A percentile compares a stretch with the other conserved stretches of the same genome.
Conservation (phyloP, 2,888 invertebrate genomes). For the Osmoderma eremita region DNA sequence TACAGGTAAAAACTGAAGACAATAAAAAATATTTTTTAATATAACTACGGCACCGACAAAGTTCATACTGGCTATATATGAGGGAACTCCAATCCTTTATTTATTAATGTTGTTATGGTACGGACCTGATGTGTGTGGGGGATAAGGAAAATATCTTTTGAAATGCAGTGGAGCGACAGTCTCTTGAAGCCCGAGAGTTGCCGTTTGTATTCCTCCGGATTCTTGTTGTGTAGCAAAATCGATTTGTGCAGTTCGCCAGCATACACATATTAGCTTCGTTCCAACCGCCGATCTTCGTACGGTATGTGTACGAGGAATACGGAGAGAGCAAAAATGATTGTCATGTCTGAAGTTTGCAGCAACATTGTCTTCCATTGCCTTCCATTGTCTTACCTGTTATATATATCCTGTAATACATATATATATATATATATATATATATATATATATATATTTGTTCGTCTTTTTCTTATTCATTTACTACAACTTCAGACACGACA, state of each 20-base stretch:
- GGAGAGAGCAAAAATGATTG: too few relatives aligned
- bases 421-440: too few relatives aligned
- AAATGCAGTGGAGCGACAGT: slow-evolving; percentile 35
- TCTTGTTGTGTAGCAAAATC: neutral
- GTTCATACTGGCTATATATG: slow-evolving; percentile 49
- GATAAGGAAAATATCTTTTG: slow-evolving; percentile 40
- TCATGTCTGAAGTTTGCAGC: too few relatives aligned
- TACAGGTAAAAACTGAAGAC: neutral
- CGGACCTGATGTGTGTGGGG: slow-evolving; percentile 44
- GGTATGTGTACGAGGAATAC: too few relatives aligned
- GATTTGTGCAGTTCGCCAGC: neutral
- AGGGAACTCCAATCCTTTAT: slow-evolving; percentile 50
- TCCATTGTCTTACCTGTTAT: too few relatives aligned
- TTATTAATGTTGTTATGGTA: slow-evolving; percentile 52
- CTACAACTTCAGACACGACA: too few relatives aligned
- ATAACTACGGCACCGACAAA: slow-evolving; percentile 48
- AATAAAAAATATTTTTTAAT: slow-evolving; percentile 27
- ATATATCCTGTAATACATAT: too few relatives aligned
- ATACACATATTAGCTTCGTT: too few relatives aligned
- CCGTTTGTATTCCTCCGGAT: slow-evolving; percentile 5
- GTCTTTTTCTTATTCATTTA: too few relatives aligned
- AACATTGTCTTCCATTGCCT: too few relatives aligned
- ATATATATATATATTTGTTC: too few relatives aligned
- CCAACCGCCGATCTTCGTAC: too few relatives aligned
- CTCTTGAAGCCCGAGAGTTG: slow-evolving; percentile 16